Evolutionary conservation across 1,140 invertebrate genomes (phyloP), one percentile per base, ranked within the genome.

Genomic region (Heliothis subflexa): DNA sequence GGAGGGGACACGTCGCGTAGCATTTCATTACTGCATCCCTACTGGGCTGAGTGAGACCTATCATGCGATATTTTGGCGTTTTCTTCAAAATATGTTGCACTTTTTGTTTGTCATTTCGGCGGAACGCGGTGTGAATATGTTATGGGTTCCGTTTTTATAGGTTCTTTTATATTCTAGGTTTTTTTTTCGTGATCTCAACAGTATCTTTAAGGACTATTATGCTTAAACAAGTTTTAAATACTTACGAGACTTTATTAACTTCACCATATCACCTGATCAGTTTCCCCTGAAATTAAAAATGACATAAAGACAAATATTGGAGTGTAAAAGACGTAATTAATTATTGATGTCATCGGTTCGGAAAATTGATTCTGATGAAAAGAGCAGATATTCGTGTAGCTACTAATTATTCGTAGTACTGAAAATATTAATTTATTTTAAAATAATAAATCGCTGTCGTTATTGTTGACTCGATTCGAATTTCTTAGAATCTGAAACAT

Each of bases 11-110:
- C 84, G 85, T 82, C 80, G 74, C 72, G 72, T 79, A 82, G 88
- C 85, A 89, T 91, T 91, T 90, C 87, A 92, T 91, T 91, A 89
- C 83, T 73, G 61, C 73, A 71, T 82, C 78, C 80, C 83, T 82
- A 85, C 61, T 18, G 50, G 61, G 49, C 50, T 45, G 12, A 49
- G 14, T 45, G 47, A 47, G 74, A 57, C 70, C 59, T 76, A 77
- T 77, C 74, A 77, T 68, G 62, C 61, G 74, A 77, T 77, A 77
- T 77, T 66, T 52, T 11, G 50, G 40, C 11, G 25, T 74, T 62
- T 75, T 75, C 33, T 50, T 66, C 14, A 13, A 68, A 77, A 77
- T 66, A 68, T 66, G 74, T 50, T 77, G 62, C 74, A 77, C 62
- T 68, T 76, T 62, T 77, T 75, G 73, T 75, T 75, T 33, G 59